These are phyloP conservation scores for Loxodonta africana DNA, from an alignment of 2,113 vertebrate species.

Conservation along the genomic window DNA sequence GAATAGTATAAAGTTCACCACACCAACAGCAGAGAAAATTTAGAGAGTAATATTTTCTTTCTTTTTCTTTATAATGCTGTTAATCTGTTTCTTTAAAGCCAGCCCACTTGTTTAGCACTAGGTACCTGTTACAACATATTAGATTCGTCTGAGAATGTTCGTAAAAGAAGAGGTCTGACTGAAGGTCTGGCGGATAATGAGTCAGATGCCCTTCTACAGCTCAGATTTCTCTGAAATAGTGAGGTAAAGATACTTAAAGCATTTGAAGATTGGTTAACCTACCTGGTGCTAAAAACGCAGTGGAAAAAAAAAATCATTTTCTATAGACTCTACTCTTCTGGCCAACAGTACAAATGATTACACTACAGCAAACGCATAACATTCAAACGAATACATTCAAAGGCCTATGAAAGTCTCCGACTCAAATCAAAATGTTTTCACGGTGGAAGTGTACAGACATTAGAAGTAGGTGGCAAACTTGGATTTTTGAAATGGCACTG, in stretches of 20 bases:
- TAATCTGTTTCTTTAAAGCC: constrained; percentile 87
- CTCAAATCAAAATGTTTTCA: constrained; percentile 24
- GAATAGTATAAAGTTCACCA: constrained; percentile 85
- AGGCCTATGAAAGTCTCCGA: constrained; percentile 67
- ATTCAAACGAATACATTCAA: constrained; percentile 74
- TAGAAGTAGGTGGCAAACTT: constrained; percentile 66
- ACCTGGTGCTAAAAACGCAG: constrained; percentile 34
- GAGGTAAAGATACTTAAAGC: constrained; percentile 90
- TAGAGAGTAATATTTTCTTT: constrained; percentile 84
- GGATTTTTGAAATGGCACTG: constrained; percentile 76
- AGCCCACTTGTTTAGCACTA: constrained; percentile 85
- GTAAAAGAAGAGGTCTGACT: constrained; percentile 98
- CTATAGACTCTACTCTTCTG: constrained; percentile 67
- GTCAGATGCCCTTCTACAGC: constrained; percentile 91
- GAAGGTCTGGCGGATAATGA: constrained; percentile 93
- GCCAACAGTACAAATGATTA: constrained; percentile 68
- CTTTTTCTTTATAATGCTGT: constrained; percentile 86
- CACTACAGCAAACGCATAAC: constrained; percentile 62
- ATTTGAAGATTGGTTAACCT: constrained; percentile 73
- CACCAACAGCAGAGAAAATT: constrained; percentile 87
- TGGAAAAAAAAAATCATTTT: constrained; percentile 69
- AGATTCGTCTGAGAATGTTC: constrained; percentile 99
- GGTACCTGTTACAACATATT: constrained; percentile 98
- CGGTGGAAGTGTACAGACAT: constrained; percentile 50
- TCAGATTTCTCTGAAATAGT: constrained; percentile 94